Conservation (phyloP, 2,797 vertebrate genomes). For the Lophotriccus pileatus region DNA sequence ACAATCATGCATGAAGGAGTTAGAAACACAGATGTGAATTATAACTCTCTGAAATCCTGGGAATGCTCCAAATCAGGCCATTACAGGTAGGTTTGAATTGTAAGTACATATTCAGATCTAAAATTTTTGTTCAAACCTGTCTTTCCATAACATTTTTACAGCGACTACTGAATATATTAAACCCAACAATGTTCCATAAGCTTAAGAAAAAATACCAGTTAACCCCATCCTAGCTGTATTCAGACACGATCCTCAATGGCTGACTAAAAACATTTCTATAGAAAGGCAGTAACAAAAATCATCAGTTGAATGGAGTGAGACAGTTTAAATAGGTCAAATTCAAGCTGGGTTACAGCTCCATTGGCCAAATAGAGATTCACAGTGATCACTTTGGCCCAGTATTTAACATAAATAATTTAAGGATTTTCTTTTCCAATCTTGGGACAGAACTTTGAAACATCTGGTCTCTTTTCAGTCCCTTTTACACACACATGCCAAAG, state of each 20-base stretch:
- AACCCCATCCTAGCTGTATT: background rate
- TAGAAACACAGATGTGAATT: slow-evolving; percentile 58
- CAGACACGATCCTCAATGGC: background rate
- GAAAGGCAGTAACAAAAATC: background rate
- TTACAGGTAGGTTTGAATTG: slow-evolving; percentile 17
- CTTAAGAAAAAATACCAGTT: background rate
- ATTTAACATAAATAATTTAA: slow-evolving; percentile 1
- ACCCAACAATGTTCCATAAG: background rate
- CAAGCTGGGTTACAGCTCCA: background rate
- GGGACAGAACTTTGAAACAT: background rate
- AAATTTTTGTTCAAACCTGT: slow-evolving; percentile 17
- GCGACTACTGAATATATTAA: slow-evolving; percentile 1
- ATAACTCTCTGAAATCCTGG: slow-evolving; percentile 24
- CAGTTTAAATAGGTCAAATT: background rate
- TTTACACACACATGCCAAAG: background rate
- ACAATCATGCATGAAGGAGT: slow-evolving; percentile 21
- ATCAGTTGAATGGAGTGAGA: background rate
- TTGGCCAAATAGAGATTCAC: background rate
- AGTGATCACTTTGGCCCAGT: background rate
- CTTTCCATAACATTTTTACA: slow-evolving; percentile 6
- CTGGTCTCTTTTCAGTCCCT: background rate
- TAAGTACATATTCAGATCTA: slow-evolving; percentile 11
- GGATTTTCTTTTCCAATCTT: background rate
- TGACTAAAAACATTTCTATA: background rate
- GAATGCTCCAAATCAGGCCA: slow-evolving; percentile 22